Evolutionary conservation across 2,797 vertebrate genomes (phyloP).

Genomic region (Galaxias olidus): DNA sequence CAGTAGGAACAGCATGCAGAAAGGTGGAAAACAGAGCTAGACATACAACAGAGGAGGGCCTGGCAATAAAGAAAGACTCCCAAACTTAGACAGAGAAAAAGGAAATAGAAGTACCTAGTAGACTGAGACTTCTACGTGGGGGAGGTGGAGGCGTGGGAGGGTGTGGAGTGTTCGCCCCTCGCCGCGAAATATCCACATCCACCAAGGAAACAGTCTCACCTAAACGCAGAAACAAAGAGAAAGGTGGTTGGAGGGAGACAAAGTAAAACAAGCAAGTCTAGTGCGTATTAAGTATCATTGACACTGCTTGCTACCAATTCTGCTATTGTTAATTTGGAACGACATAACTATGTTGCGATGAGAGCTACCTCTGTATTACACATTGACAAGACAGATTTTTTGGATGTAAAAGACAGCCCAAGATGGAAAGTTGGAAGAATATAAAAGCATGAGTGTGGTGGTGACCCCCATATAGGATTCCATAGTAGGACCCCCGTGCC

Average conservation of each 20-base stretch:
- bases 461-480: background rate
- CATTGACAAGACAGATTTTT: too few species aligned
- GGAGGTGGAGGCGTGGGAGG: constrained; percentile 93
- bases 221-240: constrained; percentile 46
- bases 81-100: constrained; percentile 1
- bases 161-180: constrained; percentile 86
- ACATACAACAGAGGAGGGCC: constrained; percentile 8
- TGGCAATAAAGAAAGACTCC: constrained; percentile 18
- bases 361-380: too few species aligned
- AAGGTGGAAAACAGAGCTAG: background rate
- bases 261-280: background rate
- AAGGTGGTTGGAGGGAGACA: background rate
- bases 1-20: too few species aligned
- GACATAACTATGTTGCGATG: too few species aligned
- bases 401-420: too few species aligned
- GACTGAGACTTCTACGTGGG: constrained; percentile 93
- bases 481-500: background rate
- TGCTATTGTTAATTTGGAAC: too few species aligned
- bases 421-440: too few species aligned
- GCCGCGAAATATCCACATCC: constrained; percentile 94
- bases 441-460: background rate
- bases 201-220: constrained; percentile 95
- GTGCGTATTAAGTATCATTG: too few species aligned
- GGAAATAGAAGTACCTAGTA: constrained; percentile 80
- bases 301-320: too few species aligned